Evolutionary conservation across 2,113 vertebrate species (phyloP).

Genomic region (Pseudopodoces humilis): DNA sequence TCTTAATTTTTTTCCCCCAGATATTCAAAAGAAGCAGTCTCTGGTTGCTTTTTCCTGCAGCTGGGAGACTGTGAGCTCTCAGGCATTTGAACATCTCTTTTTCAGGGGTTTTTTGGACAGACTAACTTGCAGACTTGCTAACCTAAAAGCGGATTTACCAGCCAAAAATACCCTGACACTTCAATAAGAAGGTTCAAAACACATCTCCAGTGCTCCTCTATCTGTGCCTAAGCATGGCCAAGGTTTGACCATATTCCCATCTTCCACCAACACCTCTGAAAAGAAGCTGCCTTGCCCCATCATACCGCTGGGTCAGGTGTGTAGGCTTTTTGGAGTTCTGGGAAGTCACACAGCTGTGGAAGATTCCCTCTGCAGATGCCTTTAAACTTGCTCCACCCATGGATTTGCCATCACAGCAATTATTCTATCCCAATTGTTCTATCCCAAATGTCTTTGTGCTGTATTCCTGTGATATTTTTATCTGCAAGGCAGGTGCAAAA

Average conservation of each 20-base stretch:
- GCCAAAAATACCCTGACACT: background rate
- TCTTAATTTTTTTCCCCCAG: rapidly evolving
- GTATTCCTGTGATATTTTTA: background rate
- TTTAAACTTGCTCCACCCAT: background rate
- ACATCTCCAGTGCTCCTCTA: background rate
- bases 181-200: background rate
- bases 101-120: background rate
- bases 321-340: background rate
- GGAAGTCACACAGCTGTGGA: background rate
- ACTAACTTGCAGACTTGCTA: background rate
- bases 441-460: background rate
- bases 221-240: background rate
- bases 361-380: background rate
- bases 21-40: background rate
- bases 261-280: background rate
- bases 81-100: background rate
- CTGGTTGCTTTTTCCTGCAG: background rate
- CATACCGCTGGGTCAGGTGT: background rate
- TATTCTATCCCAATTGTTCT: background rate
- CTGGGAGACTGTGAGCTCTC: background rate
- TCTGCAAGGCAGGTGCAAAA: background rate
- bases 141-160: background rate
- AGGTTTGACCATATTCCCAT: background rate
- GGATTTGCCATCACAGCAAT: background rate
- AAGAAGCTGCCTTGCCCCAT: background rate